Percentiles rank a stretch among this genome's conserved stretches.
phyloP scores from a whole-genome alignment of 2,113 vertebrate species.

The Tragelaphus imberbis region DNA sequence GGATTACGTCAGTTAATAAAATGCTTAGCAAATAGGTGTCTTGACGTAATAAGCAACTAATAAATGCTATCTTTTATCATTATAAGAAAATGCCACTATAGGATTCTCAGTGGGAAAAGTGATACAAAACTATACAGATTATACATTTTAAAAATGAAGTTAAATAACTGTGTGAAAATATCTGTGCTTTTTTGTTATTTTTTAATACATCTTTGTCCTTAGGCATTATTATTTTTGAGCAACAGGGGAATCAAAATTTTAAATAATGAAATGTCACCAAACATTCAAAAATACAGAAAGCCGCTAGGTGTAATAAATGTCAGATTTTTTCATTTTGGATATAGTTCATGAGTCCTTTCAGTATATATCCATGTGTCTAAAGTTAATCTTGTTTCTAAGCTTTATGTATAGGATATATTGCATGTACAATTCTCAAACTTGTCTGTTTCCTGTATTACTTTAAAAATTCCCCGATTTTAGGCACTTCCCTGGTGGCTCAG shows the following conservation, averaged over 20 bases:
- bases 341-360: background rate
- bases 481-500: background rate
- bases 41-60: background rate
- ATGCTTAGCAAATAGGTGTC: background rate
- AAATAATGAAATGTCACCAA: background rate
- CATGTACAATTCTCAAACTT: background rate
- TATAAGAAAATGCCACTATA: background rate
- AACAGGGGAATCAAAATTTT: background rate
- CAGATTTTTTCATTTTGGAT: constrained; percentile 10
- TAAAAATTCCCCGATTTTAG: background rate
- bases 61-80: background rate
- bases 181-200: background rate
- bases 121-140: background rate
- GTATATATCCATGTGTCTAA: background rate
- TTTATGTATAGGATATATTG: background rate
- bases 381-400: background rate
- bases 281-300: constrained; percentile 1
- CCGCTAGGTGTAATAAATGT: background rate
- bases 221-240: background rate
- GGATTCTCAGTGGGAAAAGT: background rate
- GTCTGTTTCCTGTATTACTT: background rate
- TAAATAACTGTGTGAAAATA: background rate
- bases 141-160: background rate
- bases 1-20: background rate
- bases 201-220: background rate